Conservation (phyloP, 2,888 invertebrate species). For the Drosophila affinis region DNA sequence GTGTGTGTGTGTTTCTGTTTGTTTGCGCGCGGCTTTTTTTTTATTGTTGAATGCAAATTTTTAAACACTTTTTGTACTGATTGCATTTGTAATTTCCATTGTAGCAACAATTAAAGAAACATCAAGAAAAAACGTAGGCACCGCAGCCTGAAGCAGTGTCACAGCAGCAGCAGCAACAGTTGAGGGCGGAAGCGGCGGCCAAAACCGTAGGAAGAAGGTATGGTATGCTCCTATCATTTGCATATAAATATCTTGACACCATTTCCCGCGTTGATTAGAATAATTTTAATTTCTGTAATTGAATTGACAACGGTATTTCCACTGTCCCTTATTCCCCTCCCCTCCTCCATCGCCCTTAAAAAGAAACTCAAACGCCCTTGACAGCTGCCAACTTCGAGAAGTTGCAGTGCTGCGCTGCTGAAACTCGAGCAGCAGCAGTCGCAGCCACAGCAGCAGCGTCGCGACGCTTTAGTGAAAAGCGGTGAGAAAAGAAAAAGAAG, state of each 20-base stretch:
- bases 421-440: background rate
- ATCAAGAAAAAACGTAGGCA: background rate
- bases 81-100: constrained; percentile 7
- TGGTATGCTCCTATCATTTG: background rate
- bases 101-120: constrained; percentile 26
- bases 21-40: constrained; percentile 34
- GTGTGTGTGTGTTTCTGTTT: constrained; percentile 14
- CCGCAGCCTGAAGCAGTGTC: constrained; percentile 7
- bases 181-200: constrained; percentile 52
- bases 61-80: constrained; percentile 6
- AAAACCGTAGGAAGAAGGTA: constrained; percentile 34
- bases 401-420: constrained; percentile 13
- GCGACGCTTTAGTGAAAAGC: background rate
- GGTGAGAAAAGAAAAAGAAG: constrained; percentile 40
- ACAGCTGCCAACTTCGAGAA: constrained; percentile 40
- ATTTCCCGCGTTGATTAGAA: constrained; percentile 24
- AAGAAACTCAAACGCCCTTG: constrained; percentile 65
- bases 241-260: constrained; percentile 44
- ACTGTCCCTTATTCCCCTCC: background rate
- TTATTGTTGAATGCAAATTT: constrained; percentile 31
- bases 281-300: background rate
- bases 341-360: background rate
- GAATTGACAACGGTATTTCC: background rate
- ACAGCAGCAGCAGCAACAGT: constrained; percentile 55
- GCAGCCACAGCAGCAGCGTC: background rate